Conservation (phyloP, 2,113 vertebrate genomes). For the Taurulus bubalis region DNA sequence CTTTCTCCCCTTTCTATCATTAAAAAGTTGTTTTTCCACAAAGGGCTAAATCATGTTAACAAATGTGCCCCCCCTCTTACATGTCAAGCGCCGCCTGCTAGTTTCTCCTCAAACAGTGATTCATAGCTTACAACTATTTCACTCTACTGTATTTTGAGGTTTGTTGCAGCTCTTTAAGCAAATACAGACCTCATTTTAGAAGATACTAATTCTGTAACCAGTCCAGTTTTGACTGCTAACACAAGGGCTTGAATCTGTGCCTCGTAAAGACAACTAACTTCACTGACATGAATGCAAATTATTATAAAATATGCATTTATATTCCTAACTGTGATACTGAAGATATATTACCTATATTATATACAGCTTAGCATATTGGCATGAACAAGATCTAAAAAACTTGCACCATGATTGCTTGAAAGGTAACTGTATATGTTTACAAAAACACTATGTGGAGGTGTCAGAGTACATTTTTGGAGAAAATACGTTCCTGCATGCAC, state of each 20-base stretch:
- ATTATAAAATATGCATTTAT: conserved; percentile 56
- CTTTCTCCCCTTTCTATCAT: conserved; percentile 51
- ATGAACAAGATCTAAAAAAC: conserved; percentile 55
- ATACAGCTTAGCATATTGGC: conserved; percentile 48
- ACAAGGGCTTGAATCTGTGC: conserved; percentile 70
- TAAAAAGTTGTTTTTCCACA: conserved; percentile 60
- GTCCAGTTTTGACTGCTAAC: conserved; percentile 53
- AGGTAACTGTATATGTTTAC: conserved; percentile 68
- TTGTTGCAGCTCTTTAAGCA: conserved; percentile 42
- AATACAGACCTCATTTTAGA: conserved; percentile 61
- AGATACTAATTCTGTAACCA: conserved; percentile 57
- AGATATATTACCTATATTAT: conserved; percentile 56
- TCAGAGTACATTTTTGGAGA: conserved; percentile 60
- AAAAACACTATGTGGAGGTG: conserved; percentile 60
- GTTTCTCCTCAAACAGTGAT: conserved; percentile 27
- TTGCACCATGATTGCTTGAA: conserved; percentile 76
- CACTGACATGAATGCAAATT: conserved; percentile 48
- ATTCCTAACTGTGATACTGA: conserved; percentile 47
- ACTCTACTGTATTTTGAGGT: conserved; percentile 54
- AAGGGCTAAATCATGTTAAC: conserved; percentile 58
- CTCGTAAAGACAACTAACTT: conserved; percentile 45
- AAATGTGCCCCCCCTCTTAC: conserved; percentile 40
- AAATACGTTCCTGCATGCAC: conserved; percentile 80
- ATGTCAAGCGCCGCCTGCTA: conserved; percentile 42
- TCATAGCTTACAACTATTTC: conserved; percentile 36